Evolutionary conservation across 2,888 invertebrate genomes (phyloP).

Genomic region (Nomada fabriciana): DNA sequence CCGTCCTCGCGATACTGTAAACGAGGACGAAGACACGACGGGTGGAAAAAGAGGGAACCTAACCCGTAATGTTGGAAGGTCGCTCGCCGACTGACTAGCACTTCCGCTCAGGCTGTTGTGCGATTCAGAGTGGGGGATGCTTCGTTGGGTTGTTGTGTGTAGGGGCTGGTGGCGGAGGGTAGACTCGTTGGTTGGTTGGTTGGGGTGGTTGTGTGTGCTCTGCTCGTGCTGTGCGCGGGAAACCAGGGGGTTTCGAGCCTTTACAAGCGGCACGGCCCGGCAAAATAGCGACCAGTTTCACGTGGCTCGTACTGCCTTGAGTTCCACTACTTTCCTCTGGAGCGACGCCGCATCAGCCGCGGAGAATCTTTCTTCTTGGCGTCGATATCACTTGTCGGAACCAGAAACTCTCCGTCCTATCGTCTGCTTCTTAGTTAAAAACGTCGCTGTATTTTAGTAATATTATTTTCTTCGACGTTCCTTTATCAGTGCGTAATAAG

Average conservation of each 20-base stretch:
- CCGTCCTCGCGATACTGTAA: slow-evolving; percentile 65
- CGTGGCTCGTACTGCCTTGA: slow-evolving; percentile 71
- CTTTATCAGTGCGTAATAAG: background rate
- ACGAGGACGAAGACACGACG: slow-evolving; percentile 75
- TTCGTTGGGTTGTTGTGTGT: slow-evolving; percentile 84
- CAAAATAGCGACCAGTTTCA: slow-evolving; percentile 74
- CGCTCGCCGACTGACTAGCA: slow-evolving; percentile 85
- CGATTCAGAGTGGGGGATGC: slow-evolving; percentile 83
- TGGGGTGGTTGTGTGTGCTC: slow-evolving; percentile 70
- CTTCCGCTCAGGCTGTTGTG: slow-evolving; percentile 84
- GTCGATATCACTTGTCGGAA: slow-evolving; percentile 52
- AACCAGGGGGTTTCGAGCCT: slow-evolving; percentile 71
- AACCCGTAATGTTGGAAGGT: slow-evolving; percentile 84
- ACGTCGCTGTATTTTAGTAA: background rate
- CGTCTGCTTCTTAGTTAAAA: background rate
- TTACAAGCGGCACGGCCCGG: slow-evolving; percentile 67
- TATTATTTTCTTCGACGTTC: background rate
- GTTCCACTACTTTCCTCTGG: slow-evolving; percentile 61
- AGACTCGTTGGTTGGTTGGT: slow-evolving; percentile 77
- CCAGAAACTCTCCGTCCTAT: background rate
- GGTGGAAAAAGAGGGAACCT: slow-evolving; percentile 80
- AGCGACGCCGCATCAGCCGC: slow-evolving; percentile 18
- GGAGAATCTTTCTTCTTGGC: slow-evolving; percentile 24
- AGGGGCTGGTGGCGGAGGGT: slow-evolving; percentile 81
- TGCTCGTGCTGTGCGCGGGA: slow-evolving; percentile 76